These are phyloP conservation scores for Gnatocerus cornutus DNA, from an alignment of 2,888 invertebrate species.

Conservation along the genomic window DNA sequence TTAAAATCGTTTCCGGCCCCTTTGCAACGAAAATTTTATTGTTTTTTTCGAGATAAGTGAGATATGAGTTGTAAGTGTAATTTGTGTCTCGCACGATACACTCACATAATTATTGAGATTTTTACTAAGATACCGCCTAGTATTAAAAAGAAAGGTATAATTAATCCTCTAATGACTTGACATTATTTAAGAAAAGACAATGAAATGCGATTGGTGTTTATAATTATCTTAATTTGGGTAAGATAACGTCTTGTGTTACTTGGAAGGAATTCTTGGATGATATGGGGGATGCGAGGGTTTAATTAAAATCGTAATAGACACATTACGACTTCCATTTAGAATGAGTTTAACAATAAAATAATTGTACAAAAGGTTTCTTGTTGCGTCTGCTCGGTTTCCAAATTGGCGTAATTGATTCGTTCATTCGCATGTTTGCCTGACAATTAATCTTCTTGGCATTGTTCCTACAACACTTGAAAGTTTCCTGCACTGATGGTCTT, in stretches of 20 bases:
- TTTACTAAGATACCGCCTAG: conserved; percentile 3
- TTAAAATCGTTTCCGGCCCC: conserved; percentile 30
- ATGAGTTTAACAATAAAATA: conserved; percentile 9
- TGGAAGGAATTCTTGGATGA: not conserved
- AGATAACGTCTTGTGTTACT: conserved; percentile 15
- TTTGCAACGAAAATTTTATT: conserved; percentile 26
- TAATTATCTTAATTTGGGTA: conserved; percentile 21
- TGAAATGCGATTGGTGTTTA: conserved; percentile 15
- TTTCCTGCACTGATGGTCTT: conserved; percentile 19
- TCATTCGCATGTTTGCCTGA: conserved; percentile 17
- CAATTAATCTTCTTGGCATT: conserved; percentile 34
- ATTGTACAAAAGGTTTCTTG: conserved; percentile 1
- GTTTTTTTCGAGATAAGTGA: conserved; percentile 24
- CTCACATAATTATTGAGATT: conserved; percentile 21
- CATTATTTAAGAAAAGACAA: conserved; percentile 23
- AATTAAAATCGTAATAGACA: conserved; percentile 21
- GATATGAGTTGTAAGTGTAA: conserved; percentile 3
- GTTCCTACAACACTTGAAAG: conserved; percentile 21
- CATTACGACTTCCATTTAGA: conserved; percentile 18
- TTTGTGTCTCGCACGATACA: conserved; percentile 16
- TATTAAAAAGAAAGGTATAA: conserved; percentile 11
- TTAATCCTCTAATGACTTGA: conserved; percentile 25
- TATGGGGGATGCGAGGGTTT: not conserved
- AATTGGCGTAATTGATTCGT: conserved; percentile 27
- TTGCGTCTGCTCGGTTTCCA: not conserved